Base-by-base conservation (phyloP, 92 coral and sea anemone genomes). In the Ricordea florida region DNA sequence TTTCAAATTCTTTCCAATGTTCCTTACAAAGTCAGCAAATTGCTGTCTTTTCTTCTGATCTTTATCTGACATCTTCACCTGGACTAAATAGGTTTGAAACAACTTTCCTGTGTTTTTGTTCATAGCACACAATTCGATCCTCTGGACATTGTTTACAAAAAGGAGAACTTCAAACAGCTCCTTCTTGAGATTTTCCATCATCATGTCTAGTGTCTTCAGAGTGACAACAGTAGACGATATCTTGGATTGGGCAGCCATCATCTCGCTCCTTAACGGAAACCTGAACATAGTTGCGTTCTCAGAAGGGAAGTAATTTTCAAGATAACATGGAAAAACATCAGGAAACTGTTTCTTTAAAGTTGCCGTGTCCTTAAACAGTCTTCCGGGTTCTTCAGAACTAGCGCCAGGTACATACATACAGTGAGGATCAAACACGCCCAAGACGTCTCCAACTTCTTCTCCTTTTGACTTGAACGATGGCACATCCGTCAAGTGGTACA, bases 401-500 rank as follows among this genome's bases (percentile, higher is more conserved):
- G 89, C 89, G 4, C 75, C 82, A 27, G 86, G 86, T 42, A 42
- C 74, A 43, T 75, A 88, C 34, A 63, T 75, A 28, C 63, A 72
- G 35, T 84, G 85, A 0, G 93, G 93, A 26, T 88, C 93, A 72
- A 88, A 80, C 5, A 72, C 68, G 49, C 93, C 78, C 42, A 88
- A 50, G 9, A 85, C 72, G 25, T 77, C 80, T 14, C 89, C 89
- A n/a, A n/a, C n/a, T n/a, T n/a, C n/a, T n/a, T n/a, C n/a, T n/a
- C n/a, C n/a, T n/a, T n/a, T 74, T 4, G 98, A 81, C 36, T 82
- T 15, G 53, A 93, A 89, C 0, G 94, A 81, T 6, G 98, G 98
- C 23, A 66, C 93, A 21, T 92, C 97, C 14, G 97, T 92, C 52
- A 88, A 72, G 27, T 88, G 93, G 45, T 93, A 93, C n/a, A 93